phyloP scores from a whole-genome alignment of 2,797 vertebrate species.

The Adrianichthys oophorus region DNA sequence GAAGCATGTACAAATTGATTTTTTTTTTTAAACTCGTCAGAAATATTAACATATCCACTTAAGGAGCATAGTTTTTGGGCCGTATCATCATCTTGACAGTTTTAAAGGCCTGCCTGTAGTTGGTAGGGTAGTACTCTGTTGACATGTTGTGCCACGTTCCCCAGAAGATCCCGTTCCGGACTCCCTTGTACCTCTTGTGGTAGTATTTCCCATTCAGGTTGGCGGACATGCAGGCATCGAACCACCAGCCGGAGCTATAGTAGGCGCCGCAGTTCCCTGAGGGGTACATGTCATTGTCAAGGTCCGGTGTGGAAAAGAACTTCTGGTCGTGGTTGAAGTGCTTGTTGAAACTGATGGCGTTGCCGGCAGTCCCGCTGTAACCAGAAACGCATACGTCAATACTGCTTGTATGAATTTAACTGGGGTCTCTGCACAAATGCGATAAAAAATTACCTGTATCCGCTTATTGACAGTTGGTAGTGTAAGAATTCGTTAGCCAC shows the following conservation, averaged over 20 bases:
- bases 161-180: conserved; percentile 97
- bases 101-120: conserved; percentile 89
- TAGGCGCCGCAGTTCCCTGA: conserved; percentile 92
- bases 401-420: too few relatives aligned
- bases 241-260: conserved; percentile 99
- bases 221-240: conserved; percentile 95
- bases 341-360: conserved; percentile 88
- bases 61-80: conserved; percentile 87
- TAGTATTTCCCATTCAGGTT: conserved; percentile 99
- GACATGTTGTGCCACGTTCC: conserved; percentile 90
- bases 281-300: conserved; percentile 91
- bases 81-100: conserved; percentile 94
- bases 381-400: conserved; percentile 6
- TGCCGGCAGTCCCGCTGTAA: conserved; percentile 90
- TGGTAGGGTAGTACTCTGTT: conserved; percentile 78
- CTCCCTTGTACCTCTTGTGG: conserved; percentile 90
- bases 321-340: conserved; percentile 93
- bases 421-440: neutral
- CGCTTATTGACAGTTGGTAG: conserved; percentile 86
- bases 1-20: conserved; percentile 46
- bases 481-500: conserved; percentile 90
- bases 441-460: conserved; percentile 67
- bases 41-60: conserved; percentile 47
- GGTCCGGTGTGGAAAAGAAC: conserved; percentile 93
- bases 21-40: conserved; percentile 11